A percentile compares a stretch with the other conserved stretches of the same genome.
Evolutionary conservation across 2,888 invertebrate genomes (phyloP).

Genomic region (Drosophila nr. perissopoda): DNA sequence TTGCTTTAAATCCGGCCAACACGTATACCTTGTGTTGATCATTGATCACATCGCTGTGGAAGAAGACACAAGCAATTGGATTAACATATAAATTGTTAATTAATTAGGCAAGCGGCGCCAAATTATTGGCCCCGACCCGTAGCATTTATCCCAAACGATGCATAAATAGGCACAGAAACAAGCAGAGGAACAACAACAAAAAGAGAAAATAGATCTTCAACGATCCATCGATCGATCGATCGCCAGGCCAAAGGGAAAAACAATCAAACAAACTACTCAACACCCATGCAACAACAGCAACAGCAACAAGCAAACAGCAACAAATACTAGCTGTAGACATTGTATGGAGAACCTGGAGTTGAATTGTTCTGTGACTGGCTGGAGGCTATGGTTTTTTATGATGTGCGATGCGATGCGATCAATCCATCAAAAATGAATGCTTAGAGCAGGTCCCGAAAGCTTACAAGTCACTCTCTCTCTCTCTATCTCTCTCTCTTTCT

Average conservation of each 20-base stretch:
- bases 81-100: conserved; percentile 79
- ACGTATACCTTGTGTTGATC: conserved; percentile 30
- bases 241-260: conserved; percentile 54
- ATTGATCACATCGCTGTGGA: conserved; percentile 43
- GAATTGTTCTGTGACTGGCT: conserved; percentile 31
- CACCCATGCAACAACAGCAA: conserved; percentile 55
- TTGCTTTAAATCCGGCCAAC: conserved; percentile 13
- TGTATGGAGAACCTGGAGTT: conserved; percentile 23
- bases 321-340: background rate
- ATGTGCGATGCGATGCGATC: conserved; percentile 82
- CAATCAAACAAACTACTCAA: conserved; percentile 79
- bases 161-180: conserved; percentile 52
- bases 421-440: conserved; percentile 76
- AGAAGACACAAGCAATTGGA: conserved; percentile 61
- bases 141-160: conserved; percentile 47
- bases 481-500: background rate
- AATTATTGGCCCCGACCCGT: conserved; percentile 67
- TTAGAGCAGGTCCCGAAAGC: conserved; percentile 24
- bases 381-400: conserved; percentile 73
- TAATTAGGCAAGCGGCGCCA: conserved; percentile 75
- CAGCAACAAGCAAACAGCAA: conserved; percentile 16
- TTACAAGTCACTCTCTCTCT: background rate
- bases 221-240: conserved; percentile 56
- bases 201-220: conserved; percentile 38
- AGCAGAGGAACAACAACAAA: conserved; percentile 12